Percentiles rank a stretch among this genome's conserved stretches.
Conservation (phyloP, 2,113 vertebrate genomes). For the Trochalopteron elliotii region DNA sequence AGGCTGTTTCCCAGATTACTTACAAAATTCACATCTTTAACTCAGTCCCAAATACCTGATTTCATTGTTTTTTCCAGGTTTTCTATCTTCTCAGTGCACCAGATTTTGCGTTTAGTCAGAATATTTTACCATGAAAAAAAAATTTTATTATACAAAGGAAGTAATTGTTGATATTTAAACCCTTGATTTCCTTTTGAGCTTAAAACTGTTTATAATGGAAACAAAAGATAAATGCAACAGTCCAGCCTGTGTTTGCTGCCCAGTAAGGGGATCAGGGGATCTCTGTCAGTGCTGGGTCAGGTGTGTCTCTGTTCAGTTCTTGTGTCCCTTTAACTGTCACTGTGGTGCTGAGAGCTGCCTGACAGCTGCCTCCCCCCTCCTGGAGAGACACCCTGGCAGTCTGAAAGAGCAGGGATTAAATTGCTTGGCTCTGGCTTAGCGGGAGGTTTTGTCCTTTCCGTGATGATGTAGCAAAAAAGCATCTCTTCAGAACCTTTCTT, state of each 20-base stretch:
- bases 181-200: background rate
- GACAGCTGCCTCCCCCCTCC: background rate
- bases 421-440: background rate
- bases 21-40: background rate
- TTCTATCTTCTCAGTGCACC: background rate
- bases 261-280: background rate
- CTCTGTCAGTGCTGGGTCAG: background rate
- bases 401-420: background rate
- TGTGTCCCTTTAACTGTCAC: background rate
- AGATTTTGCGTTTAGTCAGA: background rate
- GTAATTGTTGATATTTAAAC: background rate
- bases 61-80: background rate
- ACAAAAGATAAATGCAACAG: background rate
- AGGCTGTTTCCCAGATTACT: background rate
- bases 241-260: background rate
- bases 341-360: background rate
- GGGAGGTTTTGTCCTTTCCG: background rate
- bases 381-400: background rate
- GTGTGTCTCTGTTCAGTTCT: background rate
- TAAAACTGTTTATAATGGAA: background rate
- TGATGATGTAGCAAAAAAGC: background rate
- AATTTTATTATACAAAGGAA: background rate
- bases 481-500: background rate
- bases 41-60: background rate
- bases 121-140: background rate